phyloP scores from a whole-genome alignment of 2,888 invertebrate species.

The Brenthis daphne region DNA sequence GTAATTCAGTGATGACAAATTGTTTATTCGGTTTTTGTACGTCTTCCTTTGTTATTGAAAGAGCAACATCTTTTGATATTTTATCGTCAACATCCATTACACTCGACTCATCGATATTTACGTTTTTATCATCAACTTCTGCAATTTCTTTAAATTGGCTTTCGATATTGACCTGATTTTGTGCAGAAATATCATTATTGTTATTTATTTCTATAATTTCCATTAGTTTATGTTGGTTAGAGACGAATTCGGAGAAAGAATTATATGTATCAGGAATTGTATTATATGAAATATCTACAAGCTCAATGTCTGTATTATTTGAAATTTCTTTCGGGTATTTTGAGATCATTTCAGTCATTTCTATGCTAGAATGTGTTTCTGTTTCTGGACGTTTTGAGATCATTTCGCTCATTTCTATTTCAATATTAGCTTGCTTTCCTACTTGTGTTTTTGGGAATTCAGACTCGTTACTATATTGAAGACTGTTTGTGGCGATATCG shows the following conservation, averaged over 20 bases:
- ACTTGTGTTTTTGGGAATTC: neutral
- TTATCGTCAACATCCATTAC: neutral
- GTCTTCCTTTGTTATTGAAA: neutral
- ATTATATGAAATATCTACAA: conserved; percentile 19
- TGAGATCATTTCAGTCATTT: conserved; percentile 1
- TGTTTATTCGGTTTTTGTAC: conserved; percentile 34
- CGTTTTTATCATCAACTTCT: neutral
- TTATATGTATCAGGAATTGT: conserved; percentile 1
- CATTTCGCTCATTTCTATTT: conserved; percentile 8
- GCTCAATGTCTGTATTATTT: conserved; percentile 19
- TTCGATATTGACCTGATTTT: neutral
- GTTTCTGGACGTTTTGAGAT: neutral
- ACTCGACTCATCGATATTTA: neutral
- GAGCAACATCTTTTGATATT: conserved; percentile 3
- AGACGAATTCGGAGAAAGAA: conserved; percentile 30
- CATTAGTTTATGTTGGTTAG: conserved; percentile 28
- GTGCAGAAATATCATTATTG: conserved; percentile 7
- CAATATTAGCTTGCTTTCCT: neutral
- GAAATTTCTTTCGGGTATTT: neutral
- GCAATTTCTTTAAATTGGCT: neutral
- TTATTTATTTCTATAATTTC: conserved; percentile 28
- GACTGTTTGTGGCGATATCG: neutral
- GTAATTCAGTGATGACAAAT: conserved; percentile 52
- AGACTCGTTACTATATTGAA: neutral
- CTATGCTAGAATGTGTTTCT: neutral